Base-by-base conservation (phyloP, 1,140 invertebrate species). In the Cataglyphis hispanica region DNA sequence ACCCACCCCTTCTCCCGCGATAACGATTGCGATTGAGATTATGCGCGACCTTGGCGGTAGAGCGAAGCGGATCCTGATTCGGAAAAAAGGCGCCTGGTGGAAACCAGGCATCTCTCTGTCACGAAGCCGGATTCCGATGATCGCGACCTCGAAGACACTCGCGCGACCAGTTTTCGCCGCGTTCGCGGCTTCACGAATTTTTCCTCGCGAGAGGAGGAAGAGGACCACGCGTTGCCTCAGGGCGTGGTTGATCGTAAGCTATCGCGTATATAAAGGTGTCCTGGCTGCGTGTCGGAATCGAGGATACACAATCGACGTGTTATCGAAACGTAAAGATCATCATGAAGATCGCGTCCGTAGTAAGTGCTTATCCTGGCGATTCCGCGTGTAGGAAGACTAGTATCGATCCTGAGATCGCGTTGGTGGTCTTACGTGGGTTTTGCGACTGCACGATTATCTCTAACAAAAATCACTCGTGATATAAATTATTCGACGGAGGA, bases 221-320 rank as follows among this genome's bases (percentile, higher is more conserved):
- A 81, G 25, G 37, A 72, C 8, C 61, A 19, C 40, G 61, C 80
- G 85, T 34, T 46, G 25, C 37, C 31, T 78, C 75, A 85, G 86
- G 91, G 89, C 84, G 89, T 90, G 90, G 86, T 85, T 70, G 89
- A 81, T 87, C 60, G 53, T 66, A 72, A 53, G 66, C 76, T 85
- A 85, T 66, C 63, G 78, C 86, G 77, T 93, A 93, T 93, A 93
- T 93, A 93, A 93, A 92, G 46, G 88, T 74, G 88, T 53, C 64
- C 40, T 84, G 84, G 84, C 80, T 74, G 86, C 89, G 75, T 87
- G 80, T 80, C 27, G 34, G 16, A 8, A 67, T 31, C 78, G 72
- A 85, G 31, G 89, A 90, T 87, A 72, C 16, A 56, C 83, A 50
- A 50, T 50, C 87, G 83, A 50, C 46, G 43, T 25, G 70, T 50